Evolutionary conservation across 2,113 vertebrate genomes (phyloP), one percentile per base, ranked within the genome.

Genomic region (Dendropsophus ebraccatus): DNA sequence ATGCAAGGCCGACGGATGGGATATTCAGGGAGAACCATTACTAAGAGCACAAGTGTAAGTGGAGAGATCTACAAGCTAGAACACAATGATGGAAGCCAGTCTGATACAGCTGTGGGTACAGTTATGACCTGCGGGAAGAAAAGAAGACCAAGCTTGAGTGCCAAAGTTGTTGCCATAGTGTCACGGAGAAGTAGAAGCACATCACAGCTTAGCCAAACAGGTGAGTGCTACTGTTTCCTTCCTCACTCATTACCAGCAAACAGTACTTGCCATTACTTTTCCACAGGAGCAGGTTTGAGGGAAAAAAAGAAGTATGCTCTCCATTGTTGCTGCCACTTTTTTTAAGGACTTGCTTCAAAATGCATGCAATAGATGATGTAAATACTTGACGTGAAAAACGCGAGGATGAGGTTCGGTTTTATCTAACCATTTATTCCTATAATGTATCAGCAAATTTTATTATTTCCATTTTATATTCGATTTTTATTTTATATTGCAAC

Each of bases 1-100:
- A 95, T 96, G 93, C 94, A 92, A 94, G 96, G 96, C 92, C 95
- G 97, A 92, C 96, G 97, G 92, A 94, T 98, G 93, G 95, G 96
- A 13, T 93, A 96, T 17, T 94, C 96, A 84, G 96, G 97, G 92
- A 96, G 96, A 92, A 96, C 87, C 91, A 96, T 99, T 93, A 93
- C 92, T 82, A 99, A 99, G 94, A 99, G 98, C 95, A 98, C 97
- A 93, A 99, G 98, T 74, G 94, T 98, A 87, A 98, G 97, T 74
- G 96, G 97, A 50, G 97, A 99, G 91, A 97, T 99, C 72, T 99
- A 98, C 90, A 94, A 94, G 14, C 93, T 97, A 91, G 98, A 98
- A 90, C 96, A 96, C 89, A 98, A 95, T 8, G 98, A 99, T 0
- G 98, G 98, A 91, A 99, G 98, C 91, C 98, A 99, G 89, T 99